Evolutionary conservation across 2,113 vertebrate genomes (phyloP), one percentile per base, ranked within the genome.

Genomic region (Gobiocypris rarus): DNA sequence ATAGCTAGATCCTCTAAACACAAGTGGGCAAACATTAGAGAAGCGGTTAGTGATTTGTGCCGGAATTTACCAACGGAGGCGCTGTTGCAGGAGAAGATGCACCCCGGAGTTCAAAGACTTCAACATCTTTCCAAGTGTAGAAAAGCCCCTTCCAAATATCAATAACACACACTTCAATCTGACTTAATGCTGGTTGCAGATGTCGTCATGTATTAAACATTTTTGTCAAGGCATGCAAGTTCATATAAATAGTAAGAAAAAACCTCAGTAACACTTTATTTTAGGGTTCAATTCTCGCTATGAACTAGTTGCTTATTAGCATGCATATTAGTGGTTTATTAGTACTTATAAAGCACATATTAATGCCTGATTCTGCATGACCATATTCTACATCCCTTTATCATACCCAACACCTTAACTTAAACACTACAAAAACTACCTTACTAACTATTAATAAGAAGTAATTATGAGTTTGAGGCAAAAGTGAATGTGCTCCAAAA

Each of bases 1-100:
- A 65, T 9, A 34, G 15, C 63, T 34, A 41, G 65, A 69, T 41
- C 34, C 34, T 13, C 26, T 38, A 14, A 41, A 22, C 17, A 52
- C 7, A 26, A 9, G 31, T 2, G 13, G 10, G 15, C n/a, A 17
- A 70, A 54, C 9, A 43, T 9, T 17, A 28, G 22, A 41, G 22
- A 9, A 83, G 28, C 31, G 17, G 15, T 61, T 14, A 50, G 34
- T 41, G 65, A 41, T 41, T 9, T 41, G 65, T 69, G 31, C 31
- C 31, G 65, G 65, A 22, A 10, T 45, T 75, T 52, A 65, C 82
- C 19, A 52, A 52, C 13, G 13, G 67, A 58, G 70, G 56, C 38
- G 52, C 69, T 74, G 52, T 83, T 83, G 50, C 69, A n/a, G 38
- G 81, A 69, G 9, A 54, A 70, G 69, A 45, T 50, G 28, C 31